A percentile compares a stretch with the other conserved stretches of the same genome.
These are phyloP conservation scores for Eilema sororculum DNA, from an alignment of 2,888 invertebrate genomes.

Conservation along the genomic window DNA sequence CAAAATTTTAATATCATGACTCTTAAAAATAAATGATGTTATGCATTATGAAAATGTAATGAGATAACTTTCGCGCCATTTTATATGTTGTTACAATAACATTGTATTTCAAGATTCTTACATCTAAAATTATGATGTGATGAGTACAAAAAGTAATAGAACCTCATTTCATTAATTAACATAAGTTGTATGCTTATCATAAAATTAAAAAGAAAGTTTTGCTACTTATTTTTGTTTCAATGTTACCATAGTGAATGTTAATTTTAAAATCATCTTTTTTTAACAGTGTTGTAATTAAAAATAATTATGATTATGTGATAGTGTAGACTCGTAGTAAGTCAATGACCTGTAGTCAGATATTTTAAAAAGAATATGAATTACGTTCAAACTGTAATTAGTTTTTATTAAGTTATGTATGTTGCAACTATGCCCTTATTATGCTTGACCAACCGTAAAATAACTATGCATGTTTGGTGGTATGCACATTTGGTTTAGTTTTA, in stretches of 20 bases:
- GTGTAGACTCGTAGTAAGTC: not conserved
- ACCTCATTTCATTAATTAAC: not conserved
- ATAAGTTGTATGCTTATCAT: not conserved
- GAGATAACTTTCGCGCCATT: not conserved
- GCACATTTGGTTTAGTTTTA: too few relatives aligned
- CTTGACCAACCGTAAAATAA: too few relatives aligned
- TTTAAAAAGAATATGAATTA: not conserved
- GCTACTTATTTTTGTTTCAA: not conserved
- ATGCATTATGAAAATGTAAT: not conserved
- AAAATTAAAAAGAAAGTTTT: not conserved
- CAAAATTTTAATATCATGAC: too few relatives aligned
- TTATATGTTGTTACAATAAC: not conserved
- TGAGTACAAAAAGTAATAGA: not conserved
- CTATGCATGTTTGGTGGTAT: too few relatives aligned
- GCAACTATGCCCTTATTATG: too few relatives aligned
- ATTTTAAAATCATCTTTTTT: not conserved
- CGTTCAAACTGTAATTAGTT: not conserved
- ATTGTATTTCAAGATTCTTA: not conserved
- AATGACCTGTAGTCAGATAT: not conserved
- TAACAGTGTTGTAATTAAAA: not conserved
- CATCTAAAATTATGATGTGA: too few relatives aligned
- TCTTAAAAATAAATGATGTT: not conserved
- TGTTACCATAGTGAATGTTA: not conserved
- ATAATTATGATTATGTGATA: not conserved
- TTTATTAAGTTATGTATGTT: too few relatives aligned